Base-by-base conservation (phyloP, 2,797 vertebrate species). In the Borostomias antarcticus region DNA sequence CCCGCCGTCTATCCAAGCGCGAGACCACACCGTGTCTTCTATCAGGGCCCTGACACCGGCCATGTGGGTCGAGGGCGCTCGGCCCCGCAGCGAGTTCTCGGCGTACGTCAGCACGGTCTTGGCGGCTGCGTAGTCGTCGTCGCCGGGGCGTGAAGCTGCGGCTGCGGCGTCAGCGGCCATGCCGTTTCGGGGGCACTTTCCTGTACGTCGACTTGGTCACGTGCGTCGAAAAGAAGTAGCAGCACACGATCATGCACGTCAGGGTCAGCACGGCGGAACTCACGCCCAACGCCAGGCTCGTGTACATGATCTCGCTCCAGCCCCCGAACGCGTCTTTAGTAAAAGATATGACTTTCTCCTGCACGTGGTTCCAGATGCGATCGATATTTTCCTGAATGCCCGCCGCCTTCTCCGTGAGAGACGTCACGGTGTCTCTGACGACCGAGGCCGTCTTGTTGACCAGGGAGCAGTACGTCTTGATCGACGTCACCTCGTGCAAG, bases 311-410 rank as follows among this genome's bases (percentile, higher is more conserved):
- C 45, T 48, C 45, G 45, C 45, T 48, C 45, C 45, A 48, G 45
- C 45, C 45, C 45, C 45, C 45, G 45, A 48, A 48, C 45, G n/a
- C 45, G 45, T 52, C 50, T 52, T 52, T 52, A 52, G 50, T 52
- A 52, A 52, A 52, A 25, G 21, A 52, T 25, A 52, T 23, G 19
- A 52, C 21, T 25, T 52, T 52, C 21, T 25, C 21, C 8, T 52
- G 50, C 19, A 23, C 23, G 21, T 52, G 21, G 50, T 23, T 52
- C 50, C 21, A 23, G 21, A 52, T 23, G 8, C 21, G 50, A 52
- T 52, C 50, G 50, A 52, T 52, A 8, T 52, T 52, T 23, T 52
- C 19, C 21, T 25, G 19, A 23, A 52, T 23, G 50, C 8, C 6
- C 3, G 8, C 19, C 21, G n/a, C 45, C 45, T 48, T 48, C 45